Evolutionary conservation across 2,797 vertebrate genomes (phyloP).

Genomic region (Smutsia temminckii): DNA sequence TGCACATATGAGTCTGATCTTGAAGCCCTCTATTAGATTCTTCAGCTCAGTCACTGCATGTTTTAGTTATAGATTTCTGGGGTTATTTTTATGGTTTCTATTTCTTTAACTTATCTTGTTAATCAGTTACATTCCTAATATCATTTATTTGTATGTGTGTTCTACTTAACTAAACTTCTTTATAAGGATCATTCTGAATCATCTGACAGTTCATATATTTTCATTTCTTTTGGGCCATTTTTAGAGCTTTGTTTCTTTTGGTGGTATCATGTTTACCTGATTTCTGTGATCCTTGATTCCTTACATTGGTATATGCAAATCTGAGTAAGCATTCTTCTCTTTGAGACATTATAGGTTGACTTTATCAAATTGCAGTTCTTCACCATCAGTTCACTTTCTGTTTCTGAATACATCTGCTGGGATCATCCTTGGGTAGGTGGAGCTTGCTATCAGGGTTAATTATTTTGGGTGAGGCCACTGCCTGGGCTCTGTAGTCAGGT

Average conservation of each 20-base stretch:
- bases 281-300: neutral
- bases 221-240: neutral
- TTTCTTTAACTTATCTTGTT: neutral
- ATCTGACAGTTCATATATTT: neutral
- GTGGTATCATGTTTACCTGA: neutral
- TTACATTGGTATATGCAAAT: neutral
- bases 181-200: neutral
- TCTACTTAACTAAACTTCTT: neutral
- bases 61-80: neutral
- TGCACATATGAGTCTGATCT: neutral
- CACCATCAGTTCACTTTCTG: neutral
- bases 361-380: neutral
- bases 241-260: neutral
- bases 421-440: too few relatives aligned
- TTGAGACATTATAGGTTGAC: neutral
- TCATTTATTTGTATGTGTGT: neutral
- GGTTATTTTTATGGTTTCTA: neutral
- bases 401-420: neutral
- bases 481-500: neutral
- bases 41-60: neutral
- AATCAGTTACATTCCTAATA: neutral
- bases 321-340: neutral
- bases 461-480: neutral
- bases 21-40: neutral
- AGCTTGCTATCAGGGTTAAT: neutral